Conservation (phyloP, 2,113 vertebrate species). For the Nannospalax galili region DNA sequence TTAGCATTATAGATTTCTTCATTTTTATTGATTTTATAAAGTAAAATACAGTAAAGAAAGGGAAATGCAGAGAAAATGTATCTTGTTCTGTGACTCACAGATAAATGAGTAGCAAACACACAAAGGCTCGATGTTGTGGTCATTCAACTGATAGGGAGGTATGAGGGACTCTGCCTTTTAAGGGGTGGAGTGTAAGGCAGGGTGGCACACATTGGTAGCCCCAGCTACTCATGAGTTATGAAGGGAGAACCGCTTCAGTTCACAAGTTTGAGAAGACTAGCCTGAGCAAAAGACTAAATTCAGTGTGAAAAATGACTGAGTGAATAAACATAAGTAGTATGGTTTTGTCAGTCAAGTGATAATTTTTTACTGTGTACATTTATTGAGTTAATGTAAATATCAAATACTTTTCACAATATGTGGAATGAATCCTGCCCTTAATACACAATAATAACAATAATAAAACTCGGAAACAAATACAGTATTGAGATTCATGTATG, state of each 20-base stretch:
- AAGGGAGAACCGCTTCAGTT: not conserved
- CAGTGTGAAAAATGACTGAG: not conserved
- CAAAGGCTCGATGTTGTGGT: not conserved
- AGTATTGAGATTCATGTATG: no score
- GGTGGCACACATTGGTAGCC: no score
- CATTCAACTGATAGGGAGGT: not conserved
- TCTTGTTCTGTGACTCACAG: not conserved
- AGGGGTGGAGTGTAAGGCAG: not conserved
- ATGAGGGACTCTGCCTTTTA: not conserved
- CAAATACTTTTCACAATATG: constrained; percentile 4
- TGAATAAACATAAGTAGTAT: not conserved
- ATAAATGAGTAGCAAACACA: not conserved
- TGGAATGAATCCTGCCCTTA: not conserved
- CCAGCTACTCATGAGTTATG: no score
- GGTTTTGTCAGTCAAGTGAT: not conserved
- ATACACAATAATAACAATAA: no score
- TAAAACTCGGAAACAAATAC: no score
- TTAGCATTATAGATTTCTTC: not conserved
- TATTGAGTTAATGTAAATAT: not conserved
- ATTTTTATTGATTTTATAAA: not conserved
- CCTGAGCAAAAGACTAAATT: not conserved
- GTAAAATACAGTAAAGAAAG: constrained; percentile 25
- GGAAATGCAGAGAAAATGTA: constrained; percentile 22
- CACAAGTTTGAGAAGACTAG: not conserved
- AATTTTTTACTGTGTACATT: not conserved